Conservation (phyloP, 2,888 invertebrate genomes). For the Perizoma flavofasciatum region DNA sequence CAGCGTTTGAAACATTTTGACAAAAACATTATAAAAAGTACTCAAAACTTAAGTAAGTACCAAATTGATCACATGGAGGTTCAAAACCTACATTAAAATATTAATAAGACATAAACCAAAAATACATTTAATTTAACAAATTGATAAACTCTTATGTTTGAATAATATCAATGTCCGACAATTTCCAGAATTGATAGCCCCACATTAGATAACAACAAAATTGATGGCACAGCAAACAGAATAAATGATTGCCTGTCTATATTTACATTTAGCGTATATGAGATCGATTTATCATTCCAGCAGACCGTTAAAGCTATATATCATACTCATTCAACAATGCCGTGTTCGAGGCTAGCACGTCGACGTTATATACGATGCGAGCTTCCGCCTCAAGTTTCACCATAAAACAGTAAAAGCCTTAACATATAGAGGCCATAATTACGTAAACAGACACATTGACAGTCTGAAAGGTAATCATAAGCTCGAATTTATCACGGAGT, state of each 20-base stretch:
- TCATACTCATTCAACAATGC: conserved; percentile 69
- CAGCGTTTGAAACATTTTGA: too few species aligned
- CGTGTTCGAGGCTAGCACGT: conserved; percentile 55
- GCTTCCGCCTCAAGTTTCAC: conserved; percentile 64
- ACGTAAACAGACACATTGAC: conserved; percentile 82
- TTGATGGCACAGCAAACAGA: conserved; percentile 58
- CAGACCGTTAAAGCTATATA: conserved; percentile 66
- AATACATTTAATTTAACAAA: conserved; percentile 33
- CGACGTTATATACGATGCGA: conserved; percentile 62
- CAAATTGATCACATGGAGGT: too few species aligned
- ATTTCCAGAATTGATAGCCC: conserved; percentile 40
- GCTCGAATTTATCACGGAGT: conserved; percentile 83
- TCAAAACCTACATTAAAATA: too few species aligned
- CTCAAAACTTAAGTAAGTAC: too few species aligned
- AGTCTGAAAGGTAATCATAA: conserved; percentile 83
- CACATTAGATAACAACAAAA: conserved; percentile 47
- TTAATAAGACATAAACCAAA: conserved; percentile 11
- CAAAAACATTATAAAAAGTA: too few species aligned
- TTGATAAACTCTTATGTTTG: conserved; percentile 33
- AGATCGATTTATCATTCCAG: conserved; percentile 70
- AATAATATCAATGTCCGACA: conserved; percentile 39
- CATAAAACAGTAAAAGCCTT: conserved; percentile 71
- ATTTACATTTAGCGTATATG: conserved; percentile 67
- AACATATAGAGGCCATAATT: conserved; percentile 73
- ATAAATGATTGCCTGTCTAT: conserved; percentile 64